A percentile compares a stretch with the other conserved stretches of the same genome.
Conservation (phyloP, 2,888 invertebrate species). For the Crematogaster levior region DNA sequence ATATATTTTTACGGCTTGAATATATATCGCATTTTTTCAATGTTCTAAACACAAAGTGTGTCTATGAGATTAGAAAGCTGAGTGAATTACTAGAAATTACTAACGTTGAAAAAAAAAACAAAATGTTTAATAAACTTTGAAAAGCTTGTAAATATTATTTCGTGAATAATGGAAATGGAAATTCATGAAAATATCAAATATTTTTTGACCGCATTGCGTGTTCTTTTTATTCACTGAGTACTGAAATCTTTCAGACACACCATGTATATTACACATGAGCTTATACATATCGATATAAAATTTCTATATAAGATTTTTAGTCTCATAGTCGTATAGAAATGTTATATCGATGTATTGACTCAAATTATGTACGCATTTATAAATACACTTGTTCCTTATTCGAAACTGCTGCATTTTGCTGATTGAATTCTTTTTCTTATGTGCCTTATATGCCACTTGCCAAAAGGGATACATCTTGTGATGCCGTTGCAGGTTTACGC, state of each 20-base stretch:
- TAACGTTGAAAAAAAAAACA: not conserved
- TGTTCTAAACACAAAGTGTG: conserved; percentile 30
- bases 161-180: not conserved
- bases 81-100: not conserved
- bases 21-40: conserved; percentile 20
- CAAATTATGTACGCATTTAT: conserved; percentile 12
- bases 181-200: not conserved
- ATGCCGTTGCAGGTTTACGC: conserved; percentile 93
- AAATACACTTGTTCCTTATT: not conserved
- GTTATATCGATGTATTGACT: not conserved
- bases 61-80: not conserved
- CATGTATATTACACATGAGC: conserved; percentile 6
- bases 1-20: conserved; percentile 20
- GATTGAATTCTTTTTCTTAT: conserved; percentile 13
- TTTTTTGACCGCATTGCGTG: not conserved
- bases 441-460: not conserved
- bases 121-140: not conserved
- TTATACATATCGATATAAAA: not conserved
- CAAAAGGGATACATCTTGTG: not conserved
- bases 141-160: not conserved
- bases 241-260: conserved; percentile 20
- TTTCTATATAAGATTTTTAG: no score
- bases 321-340: no score
- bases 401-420: conserved; percentile 34
- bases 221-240: not conserved